These are phyloP conservation scores for Oreochromis tanganicae DNA, from an alignment of 2,113 vertebrate genomes.

Conservation along the genomic window DNA sequence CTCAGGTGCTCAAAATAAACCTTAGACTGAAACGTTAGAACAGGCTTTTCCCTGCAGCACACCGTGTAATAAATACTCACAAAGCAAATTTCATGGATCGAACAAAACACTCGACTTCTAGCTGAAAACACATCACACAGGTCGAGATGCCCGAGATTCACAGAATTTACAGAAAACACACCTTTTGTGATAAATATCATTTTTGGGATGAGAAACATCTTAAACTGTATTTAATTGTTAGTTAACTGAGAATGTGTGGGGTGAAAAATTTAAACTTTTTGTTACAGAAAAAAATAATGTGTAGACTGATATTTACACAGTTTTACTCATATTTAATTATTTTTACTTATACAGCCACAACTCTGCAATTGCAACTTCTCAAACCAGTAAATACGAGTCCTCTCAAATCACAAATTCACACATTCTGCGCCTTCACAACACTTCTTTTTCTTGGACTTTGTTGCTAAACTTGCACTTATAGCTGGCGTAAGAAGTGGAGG, in stretches of 20 bases:
- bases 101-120: not conserved
- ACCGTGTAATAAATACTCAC: fast-evolving
- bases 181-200: fast-evolving
- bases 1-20: not conserved
- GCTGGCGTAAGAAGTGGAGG: not conserved
- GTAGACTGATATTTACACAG: not conserved
- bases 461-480: not conserved
- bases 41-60: not conserved
- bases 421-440: not conserved
- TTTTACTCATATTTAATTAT: not conserved
- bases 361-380: not conserved
- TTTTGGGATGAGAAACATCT: not conserved
- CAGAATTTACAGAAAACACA: not conserved
- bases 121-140: not conserved
- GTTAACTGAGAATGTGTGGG: not conserved
- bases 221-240: fast-evolving
- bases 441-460: not conserved
- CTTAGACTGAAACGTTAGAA: not conserved
- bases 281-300: not conserved
- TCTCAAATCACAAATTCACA: not conserved
- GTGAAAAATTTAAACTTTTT: not conserved
- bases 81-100: not conserved
- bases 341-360: not conserved
- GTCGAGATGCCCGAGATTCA: not conserved
- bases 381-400: not conserved